Percentiles rank a stretch among this genome's conserved stretches.
Evolutionary conservation across 2,797 vertebrate species (phyloP).

Genomic region (Dipus sagitta): DNA sequence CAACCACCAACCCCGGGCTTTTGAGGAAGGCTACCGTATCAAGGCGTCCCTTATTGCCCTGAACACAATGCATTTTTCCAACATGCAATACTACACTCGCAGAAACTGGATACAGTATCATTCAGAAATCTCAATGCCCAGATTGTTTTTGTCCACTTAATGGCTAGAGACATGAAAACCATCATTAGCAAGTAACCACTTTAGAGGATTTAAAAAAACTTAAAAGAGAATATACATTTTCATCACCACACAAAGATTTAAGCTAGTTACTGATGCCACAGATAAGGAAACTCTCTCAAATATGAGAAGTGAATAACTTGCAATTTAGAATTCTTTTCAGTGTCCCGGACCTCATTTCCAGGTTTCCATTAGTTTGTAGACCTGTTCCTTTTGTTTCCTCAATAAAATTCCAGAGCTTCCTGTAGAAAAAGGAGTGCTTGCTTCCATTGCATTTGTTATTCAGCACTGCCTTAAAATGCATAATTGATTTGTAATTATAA

Average conservation of each 20-base stretch:
- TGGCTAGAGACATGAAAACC: conserved; percentile 56
- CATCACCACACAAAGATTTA: conserved; percentile 62
- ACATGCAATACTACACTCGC: neutral
- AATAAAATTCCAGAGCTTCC: neutral
- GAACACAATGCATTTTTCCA: conserved; percentile 39
- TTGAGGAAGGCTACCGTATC: neutral
- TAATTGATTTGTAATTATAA: conserved; percentile 45
- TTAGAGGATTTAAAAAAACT: conserved; percentile 62
- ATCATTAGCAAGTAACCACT: conserved; percentile 65
- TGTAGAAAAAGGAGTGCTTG: neutral
- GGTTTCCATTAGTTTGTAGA: conserved; percentile 36
- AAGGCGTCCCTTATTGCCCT: neutral
- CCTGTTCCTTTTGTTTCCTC: conserved; percentile 31
- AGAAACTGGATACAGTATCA: conserved; percentile 58
- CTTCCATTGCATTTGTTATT: conserved; percentile 28
- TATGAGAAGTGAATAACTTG: neutral
- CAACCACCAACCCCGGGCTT: accelerated
- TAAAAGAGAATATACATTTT: conserved; percentile 70
- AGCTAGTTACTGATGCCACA: neutral
- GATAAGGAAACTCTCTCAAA: conserved; percentile 64
- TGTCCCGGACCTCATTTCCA: conserved; percentile 59
- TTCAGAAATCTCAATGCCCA: conserved; percentile 64
- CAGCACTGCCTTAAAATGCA: conserved; percentile 54
- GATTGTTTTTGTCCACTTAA: conserved; percentile 70
- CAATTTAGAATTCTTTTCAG: conserved; percentile 62